A percentile compares a stretch with the other conserved stretches of the same genome.
Conservation (phyloP, 1,140 invertebrate genomes). For the Caenorhabditis remanei region DNA sequence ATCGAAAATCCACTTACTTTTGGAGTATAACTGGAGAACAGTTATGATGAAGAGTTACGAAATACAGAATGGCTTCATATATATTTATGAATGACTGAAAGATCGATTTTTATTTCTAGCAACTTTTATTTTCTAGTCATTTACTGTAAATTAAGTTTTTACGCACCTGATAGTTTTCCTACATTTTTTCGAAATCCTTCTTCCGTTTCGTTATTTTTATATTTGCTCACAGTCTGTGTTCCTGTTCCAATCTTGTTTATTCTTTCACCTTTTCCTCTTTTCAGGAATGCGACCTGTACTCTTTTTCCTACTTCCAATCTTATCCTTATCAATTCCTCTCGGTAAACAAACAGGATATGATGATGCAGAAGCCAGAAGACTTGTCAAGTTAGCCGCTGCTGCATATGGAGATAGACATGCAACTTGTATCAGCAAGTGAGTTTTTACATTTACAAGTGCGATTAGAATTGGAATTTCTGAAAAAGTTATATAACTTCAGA, state of each 20-base stretch:
- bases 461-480: background rate
- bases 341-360: constrained; percentile 63
- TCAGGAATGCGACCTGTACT: constrained; percentile 14
- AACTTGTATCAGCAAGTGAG: constrained; percentile 64
- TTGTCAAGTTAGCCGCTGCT: constrained; percentile 63
- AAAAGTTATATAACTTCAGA: constrained; percentile 15
- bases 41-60: no score
- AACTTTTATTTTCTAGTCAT: no score
- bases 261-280: background rate
- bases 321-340: constrained; percentile 8
- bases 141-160: no score
- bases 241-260: background rate
- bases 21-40: no score
- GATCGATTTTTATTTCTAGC: no score
- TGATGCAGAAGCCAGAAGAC: constrained; percentile 61
- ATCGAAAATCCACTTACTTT: no score
- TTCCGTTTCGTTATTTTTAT: no score
- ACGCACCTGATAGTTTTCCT: no score
- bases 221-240: background rate
- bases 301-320: background rate
- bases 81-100: no score
- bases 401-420: constrained; percentile 60
- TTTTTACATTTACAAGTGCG: background rate
- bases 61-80: background rate
- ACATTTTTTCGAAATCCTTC: no score